Conservation (phyloP, 2,113 vertebrate genomes). For the Platichthys stellatus region DNA sequence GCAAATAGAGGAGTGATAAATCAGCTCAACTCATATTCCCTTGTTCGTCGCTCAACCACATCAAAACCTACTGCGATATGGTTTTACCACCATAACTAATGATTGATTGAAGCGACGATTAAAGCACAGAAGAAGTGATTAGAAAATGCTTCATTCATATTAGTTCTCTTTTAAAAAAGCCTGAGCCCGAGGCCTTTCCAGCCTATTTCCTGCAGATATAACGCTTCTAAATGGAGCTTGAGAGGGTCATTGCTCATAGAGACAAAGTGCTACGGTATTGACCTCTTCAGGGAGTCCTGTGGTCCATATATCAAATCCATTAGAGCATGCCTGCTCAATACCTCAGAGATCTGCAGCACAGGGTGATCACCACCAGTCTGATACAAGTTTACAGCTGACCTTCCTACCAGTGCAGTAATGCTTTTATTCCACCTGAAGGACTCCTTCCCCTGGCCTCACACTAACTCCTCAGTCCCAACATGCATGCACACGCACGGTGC, state of each 20-base stretch:
- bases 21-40: conserved; percentile 50
- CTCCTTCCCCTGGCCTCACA: conserved; percentile 48
- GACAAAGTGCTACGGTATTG: conserved; percentile 82
- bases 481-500: conserved; percentile 12
- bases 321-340: conserved; percentile 83
- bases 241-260: conserved; percentile 82
- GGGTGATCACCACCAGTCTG: conserved; percentile 84
- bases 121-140: conserved; percentile 68
- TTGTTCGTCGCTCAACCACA: conserved; percentile 51
- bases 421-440: conserved; percentile 81
- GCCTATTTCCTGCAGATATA: conserved; percentile 81
- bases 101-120: conserved; percentile 67
- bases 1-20: conserved; percentile 48
- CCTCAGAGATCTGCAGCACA: conserved; percentile 80
- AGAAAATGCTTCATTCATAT: conserved; percentile 74
- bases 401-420: conserved; percentile 78
- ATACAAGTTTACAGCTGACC: conserved; percentile 84
- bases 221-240: conserved; percentile 80
- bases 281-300: conserved; percentile 81
- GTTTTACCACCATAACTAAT: conserved; percentile 53
- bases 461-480: conserved; percentile 42
- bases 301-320: conserved; percentile 83
- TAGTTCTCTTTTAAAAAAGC: conserved; percentile 60
- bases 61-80: conserved; percentile 55
- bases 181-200: conserved; percentile 71